phyloP scores from a whole-genome alignment of 2,797 vertebrate species.

The Gambelia wislizenii region DNA sequence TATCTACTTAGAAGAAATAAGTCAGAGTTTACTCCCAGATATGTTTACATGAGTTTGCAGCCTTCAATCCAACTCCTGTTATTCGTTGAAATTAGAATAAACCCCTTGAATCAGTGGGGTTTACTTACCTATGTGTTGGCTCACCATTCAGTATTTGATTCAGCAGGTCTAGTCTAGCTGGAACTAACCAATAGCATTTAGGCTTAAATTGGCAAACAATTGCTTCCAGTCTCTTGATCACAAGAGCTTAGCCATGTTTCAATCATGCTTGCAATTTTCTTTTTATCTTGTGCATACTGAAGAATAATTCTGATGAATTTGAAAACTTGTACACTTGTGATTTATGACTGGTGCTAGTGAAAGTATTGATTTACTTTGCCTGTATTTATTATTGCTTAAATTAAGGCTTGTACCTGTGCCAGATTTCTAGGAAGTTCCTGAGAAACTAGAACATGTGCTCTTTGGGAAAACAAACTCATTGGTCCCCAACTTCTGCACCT shows the following conservation, averaged over 20 bases:
- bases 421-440: not conserved
- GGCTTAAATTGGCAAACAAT: not conserved
- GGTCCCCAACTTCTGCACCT: not conserved
- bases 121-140: too few relatives aligned
- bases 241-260: not conserved
- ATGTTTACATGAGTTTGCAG: not conserved
- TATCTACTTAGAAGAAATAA: not conserved
- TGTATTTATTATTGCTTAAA: not conserved
- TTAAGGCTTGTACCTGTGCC: not conserved
- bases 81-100: too few relatives aligned
- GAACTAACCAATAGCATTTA: too few relatives aligned
- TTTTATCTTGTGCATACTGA: not conserved
- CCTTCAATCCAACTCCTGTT: not conserved
- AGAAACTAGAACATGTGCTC: not conserved
- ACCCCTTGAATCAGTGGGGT: too few relatives aligned
- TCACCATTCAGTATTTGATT: too few relatives aligned
- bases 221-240: not conserved
- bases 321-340: not conserved
- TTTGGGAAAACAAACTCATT: not conserved
- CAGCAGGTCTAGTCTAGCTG: too few relatives aligned
- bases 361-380: not conserved
- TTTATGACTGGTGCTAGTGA: not conserved
- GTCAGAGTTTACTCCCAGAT: not conserved
- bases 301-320: not conserved
- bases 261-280: not conserved